Evolutionary conservation across 2,113 vertebrate genomes (phyloP).

Genomic region (Hippocampus barbouri): DNA sequence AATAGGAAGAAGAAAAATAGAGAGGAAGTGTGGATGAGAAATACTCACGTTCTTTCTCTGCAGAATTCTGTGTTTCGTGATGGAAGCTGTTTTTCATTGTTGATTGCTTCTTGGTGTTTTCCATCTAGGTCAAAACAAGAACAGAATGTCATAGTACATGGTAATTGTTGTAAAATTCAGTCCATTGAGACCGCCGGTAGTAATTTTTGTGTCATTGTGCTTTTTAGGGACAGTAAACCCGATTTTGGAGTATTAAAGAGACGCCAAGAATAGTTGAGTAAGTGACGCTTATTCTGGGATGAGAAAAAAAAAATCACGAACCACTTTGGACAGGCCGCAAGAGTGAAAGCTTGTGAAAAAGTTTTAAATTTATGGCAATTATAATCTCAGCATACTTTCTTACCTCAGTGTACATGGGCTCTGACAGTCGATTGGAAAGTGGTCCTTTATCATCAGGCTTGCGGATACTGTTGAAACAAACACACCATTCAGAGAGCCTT

Average conservation of each 20-base stretch:
- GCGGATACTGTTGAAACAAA: conserved; percentile 49
- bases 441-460: conserved; percentile 47
- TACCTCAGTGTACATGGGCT: conserved; percentile 68
- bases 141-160: not conserved
- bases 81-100: conserved; percentile 37
- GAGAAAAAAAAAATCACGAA: no score
- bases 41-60: conserved; percentile 51
- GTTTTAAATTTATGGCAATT: not conserved
- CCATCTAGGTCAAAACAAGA: conserved; percentile 48
- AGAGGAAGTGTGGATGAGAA: not conserved
- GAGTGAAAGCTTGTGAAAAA: not conserved
- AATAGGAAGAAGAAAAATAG: not conserved
- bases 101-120: conserved; percentile 44
- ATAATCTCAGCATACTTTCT: not conserved
- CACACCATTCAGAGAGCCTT: not conserved
- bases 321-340: not conserved
- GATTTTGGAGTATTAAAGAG: no score
- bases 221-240: no score
- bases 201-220: no score
- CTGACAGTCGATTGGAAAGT: conserved; percentile 46
- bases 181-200: not conserved
- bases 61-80: conserved; percentile 45
- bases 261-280: no score
- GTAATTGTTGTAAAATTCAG: not conserved
- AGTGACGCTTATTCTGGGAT: no score